A percentile compares a stretch with the other conserved stretches of the same genome.
Evolutionary conservation across 1,140 invertebrate species (phyloP).

Genomic region (Myzus persicae): DNA sequence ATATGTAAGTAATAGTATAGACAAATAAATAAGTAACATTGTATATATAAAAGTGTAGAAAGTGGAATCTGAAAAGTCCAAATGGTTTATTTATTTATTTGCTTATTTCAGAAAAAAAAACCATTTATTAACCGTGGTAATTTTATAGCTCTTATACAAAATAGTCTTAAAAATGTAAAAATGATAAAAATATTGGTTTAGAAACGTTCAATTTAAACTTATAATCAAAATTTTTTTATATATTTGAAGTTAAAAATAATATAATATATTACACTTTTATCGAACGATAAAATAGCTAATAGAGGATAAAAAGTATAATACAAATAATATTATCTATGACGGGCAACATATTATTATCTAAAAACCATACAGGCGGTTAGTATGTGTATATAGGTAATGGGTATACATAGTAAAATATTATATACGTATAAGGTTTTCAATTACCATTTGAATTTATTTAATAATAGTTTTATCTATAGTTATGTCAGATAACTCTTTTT

Average conservation of each 20-base stretch:
- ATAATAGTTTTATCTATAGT: slow-evolving; percentile 13
- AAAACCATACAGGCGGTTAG: neutral
- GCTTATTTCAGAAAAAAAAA: neutral
- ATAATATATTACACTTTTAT: neutral
- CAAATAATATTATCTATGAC: neutral
- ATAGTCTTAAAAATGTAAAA: neutral
- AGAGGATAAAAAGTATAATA: neutral
- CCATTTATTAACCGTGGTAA: neutral
- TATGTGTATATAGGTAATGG: no score
- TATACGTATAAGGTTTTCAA: no score
- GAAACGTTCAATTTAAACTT: neutral
- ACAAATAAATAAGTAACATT: neutral
- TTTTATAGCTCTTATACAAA: neutral
- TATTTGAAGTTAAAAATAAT: neutral
- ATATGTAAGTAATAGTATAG: no score
- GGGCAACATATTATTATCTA: neutral
- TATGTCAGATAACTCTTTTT: neutral
- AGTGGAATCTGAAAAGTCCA: neutral
- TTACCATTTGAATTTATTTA: neutral
- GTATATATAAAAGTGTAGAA: neutral
- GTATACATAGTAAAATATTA: no score
- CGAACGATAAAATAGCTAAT: neutral
- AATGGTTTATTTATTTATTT: neutral
- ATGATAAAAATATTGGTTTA: neutral
- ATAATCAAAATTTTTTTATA: neutral